Evolutionary conservation across 2,797 vertebrate species (phyloP).

Genomic region (Eidolon dupreanum): DNA sequence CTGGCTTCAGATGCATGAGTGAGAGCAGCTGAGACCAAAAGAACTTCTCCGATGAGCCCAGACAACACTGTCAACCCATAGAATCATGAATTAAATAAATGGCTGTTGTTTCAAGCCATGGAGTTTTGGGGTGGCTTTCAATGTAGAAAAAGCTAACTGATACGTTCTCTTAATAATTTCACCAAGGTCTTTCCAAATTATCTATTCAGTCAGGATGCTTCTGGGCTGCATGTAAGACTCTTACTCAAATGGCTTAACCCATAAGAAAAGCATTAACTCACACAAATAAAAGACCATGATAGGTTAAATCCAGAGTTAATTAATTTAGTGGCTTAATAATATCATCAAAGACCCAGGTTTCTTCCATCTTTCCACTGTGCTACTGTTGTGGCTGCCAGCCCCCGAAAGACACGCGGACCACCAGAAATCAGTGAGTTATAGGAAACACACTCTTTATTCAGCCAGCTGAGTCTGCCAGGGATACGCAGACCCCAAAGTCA

Average conservation of each 20-base stretch:
- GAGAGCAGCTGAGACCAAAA: neutral
- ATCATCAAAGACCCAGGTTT: neutral
- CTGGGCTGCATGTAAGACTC: neutral
- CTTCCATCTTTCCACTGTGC: neutral
- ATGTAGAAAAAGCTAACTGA: conserved; percentile 32
- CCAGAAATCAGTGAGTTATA: too few relatives aligned
- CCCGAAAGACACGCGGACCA: too few relatives aligned
- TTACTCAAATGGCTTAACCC: neutral
- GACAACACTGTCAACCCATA: neutral
- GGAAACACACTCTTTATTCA: too few relatives aligned
- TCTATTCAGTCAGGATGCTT: neutral
- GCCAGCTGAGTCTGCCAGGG: too few relatives aligned
- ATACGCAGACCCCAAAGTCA: too few relatives aligned
- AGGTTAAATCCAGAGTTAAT: neutral
- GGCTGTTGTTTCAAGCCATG: neutral
- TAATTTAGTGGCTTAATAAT: neutral
- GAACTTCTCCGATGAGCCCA: neutral
- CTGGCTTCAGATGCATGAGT: neutral
- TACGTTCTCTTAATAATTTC: neutral
- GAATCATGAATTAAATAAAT: neutral
- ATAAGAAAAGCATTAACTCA: neutral
- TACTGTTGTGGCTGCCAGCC: too few relatives aligned
- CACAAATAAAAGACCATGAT: neutral
- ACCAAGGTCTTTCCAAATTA: neutral
- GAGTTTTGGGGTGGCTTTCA: neutral